Conservation (phyloP, 2,113 vertebrate genomes). For the Ginglymostoma cirratum region DNA sequence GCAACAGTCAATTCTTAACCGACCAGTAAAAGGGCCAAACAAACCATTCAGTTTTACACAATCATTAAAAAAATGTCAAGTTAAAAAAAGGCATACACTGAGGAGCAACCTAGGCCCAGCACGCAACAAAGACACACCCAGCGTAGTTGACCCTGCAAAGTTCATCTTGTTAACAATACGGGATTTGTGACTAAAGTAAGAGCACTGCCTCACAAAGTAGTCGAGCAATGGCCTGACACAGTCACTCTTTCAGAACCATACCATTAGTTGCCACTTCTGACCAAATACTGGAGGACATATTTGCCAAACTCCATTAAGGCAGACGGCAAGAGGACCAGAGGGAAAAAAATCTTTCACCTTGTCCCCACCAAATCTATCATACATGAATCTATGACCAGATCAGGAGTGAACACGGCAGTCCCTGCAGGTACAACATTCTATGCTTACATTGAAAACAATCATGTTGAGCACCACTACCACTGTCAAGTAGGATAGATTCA, state of each 20-base stretch:
- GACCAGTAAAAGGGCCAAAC: not conserved
- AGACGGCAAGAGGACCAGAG: not conserved
- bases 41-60: not conserved
- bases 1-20: not conserved
- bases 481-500: not conserved
- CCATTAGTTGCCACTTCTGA: not conserved
- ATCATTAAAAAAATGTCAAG: not conserved
- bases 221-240: too few relatives aligned
- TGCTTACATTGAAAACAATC: not conserved
- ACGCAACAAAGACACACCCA: too few relatives aligned
- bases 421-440: not conserved
- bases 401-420: not conserved
- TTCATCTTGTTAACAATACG: too few relatives aligned
- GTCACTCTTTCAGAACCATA: too few relatives aligned
- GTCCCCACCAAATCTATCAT: not conserved
- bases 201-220: too few relatives aligned
- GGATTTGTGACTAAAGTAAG: too few relatives aligned
- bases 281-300: not conserved
- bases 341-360: not conserved
- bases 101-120: not conserved
- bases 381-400: not conserved
- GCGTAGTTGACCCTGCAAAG: too few relatives aligned
- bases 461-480: not conserved
- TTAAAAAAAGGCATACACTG: not conserved
- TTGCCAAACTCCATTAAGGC: too few relatives aligned